These are phyloP conservation scores for Platycheirus rosarum DNA, from an alignment of 2,888 invertebrate species.

Conservation along the genomic window DNA sequence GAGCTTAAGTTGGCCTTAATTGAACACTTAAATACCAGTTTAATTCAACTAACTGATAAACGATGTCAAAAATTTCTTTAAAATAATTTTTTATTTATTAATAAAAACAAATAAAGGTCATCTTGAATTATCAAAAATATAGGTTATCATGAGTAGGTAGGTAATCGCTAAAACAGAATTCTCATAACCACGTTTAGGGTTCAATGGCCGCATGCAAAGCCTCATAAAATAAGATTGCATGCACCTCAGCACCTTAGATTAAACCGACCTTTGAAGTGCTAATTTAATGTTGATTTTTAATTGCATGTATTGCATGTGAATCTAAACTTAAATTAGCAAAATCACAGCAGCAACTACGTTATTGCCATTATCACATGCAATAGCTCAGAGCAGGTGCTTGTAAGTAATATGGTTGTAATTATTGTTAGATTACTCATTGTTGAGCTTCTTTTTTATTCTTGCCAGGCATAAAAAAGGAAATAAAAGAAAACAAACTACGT, in stretches of 20 bases:
- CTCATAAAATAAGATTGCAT: conserved; percentile 19
- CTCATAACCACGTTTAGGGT: background rate
- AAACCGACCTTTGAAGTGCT: conserved; percentile 27
- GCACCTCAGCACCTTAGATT: background rate
- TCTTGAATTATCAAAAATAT: too few relatives aligned
- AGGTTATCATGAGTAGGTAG: background rate
- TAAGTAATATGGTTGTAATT: too few relatives aligned
- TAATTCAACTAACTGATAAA: too few relatives aligned
- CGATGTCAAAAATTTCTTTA: too few relatives aligned
- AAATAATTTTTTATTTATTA: too few relatives aligned
- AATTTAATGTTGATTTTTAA: conserved; percentile 38
- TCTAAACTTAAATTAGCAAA: conserved; percentile 47
- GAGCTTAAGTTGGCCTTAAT: too few relatives aligned
- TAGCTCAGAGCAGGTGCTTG: background rate
- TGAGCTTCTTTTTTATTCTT: background rate
- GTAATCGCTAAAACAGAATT: background rate
- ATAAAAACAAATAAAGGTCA: conserved; percentile 13
- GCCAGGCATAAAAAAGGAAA: background rate
- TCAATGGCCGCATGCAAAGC: background rate
- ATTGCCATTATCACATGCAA: conserved; percentile 58
- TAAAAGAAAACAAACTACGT: conserved; percentile 35
- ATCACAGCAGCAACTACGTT: conserved; percentile 66
- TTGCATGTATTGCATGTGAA: conserved; percentile 52
- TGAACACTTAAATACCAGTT: too few relatives aligned
- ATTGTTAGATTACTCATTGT: too few relatives aligned